These are phyloP conservation scores for Heliornis fulica DNA, from an alignment of 2,113 vertebrate species.

Conservation along the genomic window DNA sequence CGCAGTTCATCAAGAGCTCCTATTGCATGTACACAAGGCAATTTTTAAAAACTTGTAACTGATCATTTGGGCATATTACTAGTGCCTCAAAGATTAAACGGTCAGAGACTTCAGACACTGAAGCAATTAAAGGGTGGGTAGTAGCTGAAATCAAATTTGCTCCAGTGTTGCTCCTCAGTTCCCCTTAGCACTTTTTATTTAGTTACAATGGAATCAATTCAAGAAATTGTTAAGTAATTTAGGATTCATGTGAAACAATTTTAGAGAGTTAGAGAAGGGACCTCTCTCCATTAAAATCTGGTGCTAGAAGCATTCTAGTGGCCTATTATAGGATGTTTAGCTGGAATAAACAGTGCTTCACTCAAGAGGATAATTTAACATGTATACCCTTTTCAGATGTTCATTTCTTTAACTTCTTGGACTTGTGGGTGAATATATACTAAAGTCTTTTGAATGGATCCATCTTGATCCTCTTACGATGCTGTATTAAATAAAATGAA, in stretches of 20 bases:
- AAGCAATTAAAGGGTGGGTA: constrained; percentile 39
- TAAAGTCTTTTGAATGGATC: not conserved
- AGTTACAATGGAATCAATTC: not conserved
- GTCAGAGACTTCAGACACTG: constrained; percentile 16
- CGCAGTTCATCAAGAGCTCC: not conserved
- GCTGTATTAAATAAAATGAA: not conserved
- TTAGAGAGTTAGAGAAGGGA: not conserved
- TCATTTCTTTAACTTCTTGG: not conserved
- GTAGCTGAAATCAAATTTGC: constrained; percentile 29
- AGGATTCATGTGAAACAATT: not conserved
- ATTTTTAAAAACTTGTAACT: constrained; percentile 24
- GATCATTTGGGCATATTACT: constrained; percentile 11
- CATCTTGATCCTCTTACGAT: not conserved
- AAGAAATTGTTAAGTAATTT: constrained; percentile 1
- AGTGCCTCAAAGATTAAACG: constrained; percentile 20
- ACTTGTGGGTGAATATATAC: not conserved
- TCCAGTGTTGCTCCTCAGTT: not conserved
- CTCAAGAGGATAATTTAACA: not conserved
- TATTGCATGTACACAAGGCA: constrained; percentile 16
- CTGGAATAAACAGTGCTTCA: not conserved
- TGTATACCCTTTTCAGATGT: not conserved
- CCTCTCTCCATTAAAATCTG: not conserved
- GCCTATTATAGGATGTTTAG: not conserved
- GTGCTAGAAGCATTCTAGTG: not conserved
- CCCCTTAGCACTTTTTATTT: not conserved